These are phyloP conservation scores for Sebastes cheni DNA, from an alignment of 2,797 vertebrate species.

Conservation along the genomic window DNA sequence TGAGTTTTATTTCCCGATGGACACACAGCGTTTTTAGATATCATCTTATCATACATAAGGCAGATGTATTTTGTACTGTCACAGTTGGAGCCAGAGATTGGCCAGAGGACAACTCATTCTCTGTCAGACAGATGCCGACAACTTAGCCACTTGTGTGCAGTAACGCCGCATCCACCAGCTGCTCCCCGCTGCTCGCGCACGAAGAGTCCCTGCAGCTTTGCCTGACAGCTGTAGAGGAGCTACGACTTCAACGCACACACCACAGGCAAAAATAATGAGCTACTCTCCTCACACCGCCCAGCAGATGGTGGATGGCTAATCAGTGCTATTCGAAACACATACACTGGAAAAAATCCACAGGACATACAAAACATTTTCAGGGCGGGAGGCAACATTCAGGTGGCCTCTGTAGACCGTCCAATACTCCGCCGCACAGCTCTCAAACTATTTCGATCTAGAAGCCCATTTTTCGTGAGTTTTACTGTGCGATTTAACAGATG, in stretches of 20 bases:
- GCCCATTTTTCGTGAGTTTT: not conserved
- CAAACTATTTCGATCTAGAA: not conserved
- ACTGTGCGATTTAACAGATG: not conserved
- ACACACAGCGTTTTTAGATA: conserved; percentile 6
- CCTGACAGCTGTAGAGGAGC: conserved; percentile 58
- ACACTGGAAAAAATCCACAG: conserved; percentile 54
- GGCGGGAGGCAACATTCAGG: conserved; percentile 28
- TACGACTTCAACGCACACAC: conserved; percentile 34
- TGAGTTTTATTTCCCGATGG: conserved; percentile 5
- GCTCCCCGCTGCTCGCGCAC: conserved; percentile 46
- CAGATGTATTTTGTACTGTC: conserved; percentile 34
- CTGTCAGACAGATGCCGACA: conserved; percentile 41
- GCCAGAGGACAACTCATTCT: conserved; percentile 49
- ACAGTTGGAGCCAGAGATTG: conserved; percentile 30
- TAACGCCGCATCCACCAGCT: conserved; percentile 48
- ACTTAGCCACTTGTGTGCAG: conserved; percentile 45
- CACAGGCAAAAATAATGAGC: conserved; percentile 63
- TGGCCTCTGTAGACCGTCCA: conserved; percentile 20
- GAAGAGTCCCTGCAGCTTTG: conserved; percentile 57
- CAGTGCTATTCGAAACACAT: conserved; percentile 48
- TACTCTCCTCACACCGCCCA: conserved; percentile 45
- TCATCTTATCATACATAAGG: conserved; percentile 13
- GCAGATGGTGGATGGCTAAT: conserved; percentile 75
- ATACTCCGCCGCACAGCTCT: not conserved
- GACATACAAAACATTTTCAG: conserved; percentile 54